A percentile compares a stretch with the other conserved stretches of the same genome.
Conservation (phyloP, 2,797 vertebrate species). For the Cuculus canorus region DNA sequence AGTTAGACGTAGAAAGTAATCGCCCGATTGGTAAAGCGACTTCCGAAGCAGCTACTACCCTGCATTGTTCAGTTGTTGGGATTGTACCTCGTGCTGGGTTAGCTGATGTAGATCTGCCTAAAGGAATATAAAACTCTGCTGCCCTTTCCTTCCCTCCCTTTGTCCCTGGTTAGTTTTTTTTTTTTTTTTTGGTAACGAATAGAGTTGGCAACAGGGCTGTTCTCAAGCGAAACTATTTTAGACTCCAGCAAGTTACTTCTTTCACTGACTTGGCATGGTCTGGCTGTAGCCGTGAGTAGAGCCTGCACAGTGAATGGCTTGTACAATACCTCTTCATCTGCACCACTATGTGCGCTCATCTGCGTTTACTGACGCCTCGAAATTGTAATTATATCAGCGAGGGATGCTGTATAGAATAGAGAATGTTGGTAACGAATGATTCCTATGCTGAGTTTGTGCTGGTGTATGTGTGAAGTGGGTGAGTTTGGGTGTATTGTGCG, state of each 20-base stretch:
- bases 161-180: background rate
- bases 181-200: conserved; percentile 58
- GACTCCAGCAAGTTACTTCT: conserved; percentile 83
- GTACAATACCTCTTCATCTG: conserved; percentile 80
- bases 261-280: conserved; percentile 84
- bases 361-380: conserved; percentile 72
- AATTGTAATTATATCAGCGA: conserved; percentile 78
- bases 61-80: conserved; percentile 73
- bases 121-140: conserved; percentile 73
- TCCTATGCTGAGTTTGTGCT: conserved; percentile 80
- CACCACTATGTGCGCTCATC: conserved; percentile 73
- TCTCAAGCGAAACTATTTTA: conserved; percentile 82
- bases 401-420: conserved; percentile 84
- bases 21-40: conserved; percentile 64
- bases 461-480: conserved; percentile 91
- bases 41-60: conserved; percentile 72
- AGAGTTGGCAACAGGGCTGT: conserved; percentile 71
- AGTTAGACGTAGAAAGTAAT: conserved; percentile 93
- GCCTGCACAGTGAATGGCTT: conserved; percentile 81
- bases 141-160: conserved; percentile 2
- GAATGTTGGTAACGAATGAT: conserved; percentile 78
- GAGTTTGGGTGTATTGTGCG: conserved; percentile 86
- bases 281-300: conserved; percentile 82
- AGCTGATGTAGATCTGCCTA: conserved; percentile 77
- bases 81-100: conserved; percentile 77